These are phyloP conservation scores for Thalassaphorura encarpata DNA, from an alignment of 1,140 invertebrate genomes.

Conservation along the genomic window DNA sequence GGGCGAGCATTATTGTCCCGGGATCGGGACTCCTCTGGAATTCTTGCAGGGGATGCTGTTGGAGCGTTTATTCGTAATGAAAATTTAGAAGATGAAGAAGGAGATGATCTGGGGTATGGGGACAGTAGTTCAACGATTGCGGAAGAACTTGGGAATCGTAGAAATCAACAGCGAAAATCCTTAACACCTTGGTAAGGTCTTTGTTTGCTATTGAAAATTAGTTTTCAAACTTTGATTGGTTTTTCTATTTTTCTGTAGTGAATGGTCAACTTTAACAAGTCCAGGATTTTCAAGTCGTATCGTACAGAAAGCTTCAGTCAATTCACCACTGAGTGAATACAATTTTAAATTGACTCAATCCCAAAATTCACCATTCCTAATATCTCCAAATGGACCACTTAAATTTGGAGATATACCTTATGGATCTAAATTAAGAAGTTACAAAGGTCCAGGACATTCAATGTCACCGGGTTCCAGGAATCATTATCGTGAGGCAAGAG, in stretches of 20 bases:
- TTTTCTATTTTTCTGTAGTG: constrained; percentile 12
- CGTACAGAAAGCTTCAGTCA: constrained; percentile 5
- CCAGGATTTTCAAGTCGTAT: constrained; percentile 26
- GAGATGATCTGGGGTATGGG: no score
- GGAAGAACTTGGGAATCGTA: no score
- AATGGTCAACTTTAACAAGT: constrained; percentile 29
- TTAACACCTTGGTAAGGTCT: background rate
- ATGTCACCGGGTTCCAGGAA: background rate
- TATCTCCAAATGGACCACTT: constrained; percentile 14
- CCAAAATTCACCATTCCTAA: constrained; percentile 8
- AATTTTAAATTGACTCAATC: background rate
- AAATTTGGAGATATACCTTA: constrained; percentile 20
- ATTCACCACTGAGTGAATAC: constrained; percentile 15
- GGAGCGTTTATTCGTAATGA: no score
- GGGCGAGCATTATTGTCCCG: no score
- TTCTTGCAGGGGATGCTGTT: no score
- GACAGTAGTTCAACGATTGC: no score
- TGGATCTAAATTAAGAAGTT: background rate
- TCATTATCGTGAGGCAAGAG: background rate
- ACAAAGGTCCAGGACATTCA: background rate
- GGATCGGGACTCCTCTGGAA: no score
- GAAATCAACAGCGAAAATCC: no score
- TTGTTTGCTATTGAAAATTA: background rate
- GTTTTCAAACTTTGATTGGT: background rate
- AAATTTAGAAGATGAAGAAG: no score